These are phyloP conservation scores for Vanessa tameamea DNA, from an alignment of 1,140 invertebrate species.

Conservation along the genomic window DNA sequence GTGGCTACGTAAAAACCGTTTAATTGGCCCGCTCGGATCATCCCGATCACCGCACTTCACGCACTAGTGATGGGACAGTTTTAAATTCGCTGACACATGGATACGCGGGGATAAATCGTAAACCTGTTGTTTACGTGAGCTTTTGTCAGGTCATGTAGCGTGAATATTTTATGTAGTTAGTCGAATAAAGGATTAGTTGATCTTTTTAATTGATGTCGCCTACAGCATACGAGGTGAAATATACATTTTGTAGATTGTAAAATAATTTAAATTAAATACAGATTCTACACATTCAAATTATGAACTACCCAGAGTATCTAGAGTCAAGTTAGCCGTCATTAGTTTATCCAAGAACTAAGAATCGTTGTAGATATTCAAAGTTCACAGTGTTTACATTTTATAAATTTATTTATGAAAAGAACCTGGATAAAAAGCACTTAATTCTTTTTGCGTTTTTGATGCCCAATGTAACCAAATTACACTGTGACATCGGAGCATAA, in stretches of 20 bases:
- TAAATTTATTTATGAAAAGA: no score
- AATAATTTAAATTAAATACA: not conserved
- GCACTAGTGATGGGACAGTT: conserved; percentile 50
- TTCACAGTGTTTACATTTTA: no score
- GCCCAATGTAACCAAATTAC: not conserved
- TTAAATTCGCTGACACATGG: conserved; percentile 22
- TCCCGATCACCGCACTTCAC: conserved; percentile 51
- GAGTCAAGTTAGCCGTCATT: no score
- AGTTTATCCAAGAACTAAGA: no score
- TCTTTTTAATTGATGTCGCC: not conserved
- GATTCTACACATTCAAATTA: not conserved
- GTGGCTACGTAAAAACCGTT: conserved; percentile 70
- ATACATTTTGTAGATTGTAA: not conserved
- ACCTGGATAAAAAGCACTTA: no score
- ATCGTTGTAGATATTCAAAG: no score
- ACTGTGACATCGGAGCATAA: not conserved
- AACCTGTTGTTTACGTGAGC: conserved; percentile 17
- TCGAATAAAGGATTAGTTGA: conserved; percentile 3
- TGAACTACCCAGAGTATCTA: not conserved
- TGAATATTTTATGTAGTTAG: conserved; percentile 11
- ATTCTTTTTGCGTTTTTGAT: no score
- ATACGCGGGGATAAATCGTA: conserved; percentile 15
- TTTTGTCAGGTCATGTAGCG: conserved; percentile 9
- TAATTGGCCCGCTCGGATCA: conserved; percentile 70
- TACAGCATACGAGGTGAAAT: not conserved